Conservation (phyloP, 92 coral and sea anemone species). For the Pocillopora grandis region DNA sequence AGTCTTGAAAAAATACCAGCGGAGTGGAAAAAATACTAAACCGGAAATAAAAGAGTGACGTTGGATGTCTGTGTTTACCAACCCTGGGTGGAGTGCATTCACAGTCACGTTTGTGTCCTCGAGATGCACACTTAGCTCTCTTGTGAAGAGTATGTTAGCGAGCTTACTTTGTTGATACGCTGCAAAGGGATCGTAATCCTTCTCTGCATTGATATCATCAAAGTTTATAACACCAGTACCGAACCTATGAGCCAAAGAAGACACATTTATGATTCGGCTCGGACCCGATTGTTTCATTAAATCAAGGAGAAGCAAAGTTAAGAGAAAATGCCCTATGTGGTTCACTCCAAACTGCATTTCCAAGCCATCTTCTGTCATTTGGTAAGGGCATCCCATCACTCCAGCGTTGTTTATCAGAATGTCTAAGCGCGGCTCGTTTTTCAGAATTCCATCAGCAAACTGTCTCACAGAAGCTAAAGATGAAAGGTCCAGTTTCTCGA, state of each 20-base stretch:
- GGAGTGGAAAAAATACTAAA: neutral
- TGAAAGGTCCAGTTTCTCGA: conserved; percentile 79
- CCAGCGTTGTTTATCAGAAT: conserved; percentile 93
- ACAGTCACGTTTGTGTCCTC: conserved; percentile 77
- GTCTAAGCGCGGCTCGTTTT: conserved; percentile 70
- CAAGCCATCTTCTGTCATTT: conserved; percentile 75
- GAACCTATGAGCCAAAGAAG: conserved; percentile 52
- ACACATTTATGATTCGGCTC: conserved; percentile 71
- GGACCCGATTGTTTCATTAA: conserved; percentile 65
- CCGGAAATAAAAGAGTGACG: conserved; percentile 52
- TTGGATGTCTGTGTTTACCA: conserved; percentile 44
- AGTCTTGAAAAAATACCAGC: conserved; percentile 69
- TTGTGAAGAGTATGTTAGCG: conserved; percentile 80
- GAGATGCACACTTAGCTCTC: conserved; percentile 71
- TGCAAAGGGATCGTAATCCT: conserved; percentile 54
- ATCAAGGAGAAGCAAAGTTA: conserved; percentile 73
- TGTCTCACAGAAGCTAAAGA: conserved; percentile 74
- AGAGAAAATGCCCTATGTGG: conserved; percentile 86
- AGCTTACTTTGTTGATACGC: conserved; percentile 80
- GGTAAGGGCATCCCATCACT: conserved; percentile 59
- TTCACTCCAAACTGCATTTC: conserved; percentile 86
- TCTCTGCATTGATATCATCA: conserved; percentile 57
- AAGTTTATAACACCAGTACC: conserved; percentile 58
- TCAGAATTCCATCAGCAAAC: conserved; percentile 71
- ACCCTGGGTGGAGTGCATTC: conserved; percentile 78